Evolutionary conservation across 2,797 vertebrate genomes (phyloP), one percentile per base, ranked within the genome.

Genomic region (Oryzias sinensis): DNA sequence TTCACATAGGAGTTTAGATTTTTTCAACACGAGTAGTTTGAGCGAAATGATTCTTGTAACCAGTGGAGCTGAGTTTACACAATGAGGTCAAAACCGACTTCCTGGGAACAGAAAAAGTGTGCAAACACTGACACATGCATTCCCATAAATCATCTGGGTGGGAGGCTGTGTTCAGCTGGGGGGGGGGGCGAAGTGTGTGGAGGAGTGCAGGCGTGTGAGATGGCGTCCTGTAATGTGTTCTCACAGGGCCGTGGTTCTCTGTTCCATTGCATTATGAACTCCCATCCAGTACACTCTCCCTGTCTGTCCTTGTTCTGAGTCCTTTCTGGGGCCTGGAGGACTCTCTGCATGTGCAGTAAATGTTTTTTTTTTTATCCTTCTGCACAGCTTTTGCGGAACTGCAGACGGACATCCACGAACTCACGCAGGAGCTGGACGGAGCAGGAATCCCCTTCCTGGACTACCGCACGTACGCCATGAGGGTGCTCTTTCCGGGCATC

Each of bases 401-500:
- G 61, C 97, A 99, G 91, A 99, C 97, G 0, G 97, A 99, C 77
- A 99, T 99, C 84, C 96, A 98, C 0, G 97, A 99, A 69, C 88
- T 99, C 71, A 98, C 97, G 52, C 98, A 95, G 0, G 97, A 99
- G 85, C 85, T 99, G 70, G 97, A 99, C 0, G 97, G 97, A 7
- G 95, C 97, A 1, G 97, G 97, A 54, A 99, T 99, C 77, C 97
- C 97, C 0, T 99, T 99, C 84, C 88, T 98, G 69, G 96, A 98
- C 72, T 99, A 98, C 68, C 94, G 97, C n/a, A 99, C 97, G 0
- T 98, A 99, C 0, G 97, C 97, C 86, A 99, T 98, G 97, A 91
- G 97, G 4, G 97, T 99, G 67, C 94, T 99, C 14, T 99, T 99
- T 79, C 97, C 97, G 0, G 97, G 97, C 37, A 99, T 99, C 17